These are phyloP conservation scores for Myotis daubentonii DNA, from an alignment of 2,797 vertebrate genomes.

Conservation along the genomic window DNA sequence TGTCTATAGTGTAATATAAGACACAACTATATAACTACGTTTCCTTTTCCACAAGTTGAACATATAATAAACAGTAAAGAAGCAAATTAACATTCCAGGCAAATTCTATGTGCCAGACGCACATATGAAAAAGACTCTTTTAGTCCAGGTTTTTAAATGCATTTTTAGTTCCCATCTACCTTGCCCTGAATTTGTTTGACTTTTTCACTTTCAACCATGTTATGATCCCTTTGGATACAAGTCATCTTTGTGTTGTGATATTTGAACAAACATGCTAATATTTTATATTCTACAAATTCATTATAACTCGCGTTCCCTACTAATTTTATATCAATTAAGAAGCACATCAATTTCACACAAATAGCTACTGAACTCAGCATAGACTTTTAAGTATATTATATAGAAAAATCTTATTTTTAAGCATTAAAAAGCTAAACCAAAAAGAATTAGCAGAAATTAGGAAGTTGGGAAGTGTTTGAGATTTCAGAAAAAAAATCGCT, in stretches of 20 bases:
- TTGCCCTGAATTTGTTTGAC: background rate
- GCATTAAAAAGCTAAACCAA: background rate
- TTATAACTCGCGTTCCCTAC: background rate
- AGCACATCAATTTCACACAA: background rate
- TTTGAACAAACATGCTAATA: background rate
- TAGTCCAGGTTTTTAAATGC: background rate
- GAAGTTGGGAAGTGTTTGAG: background rate
- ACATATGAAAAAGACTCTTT: background rate
- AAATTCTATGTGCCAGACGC: background rate
- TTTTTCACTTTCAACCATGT: background rate
- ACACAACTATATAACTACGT: background rate
- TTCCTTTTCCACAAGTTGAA: background rate
- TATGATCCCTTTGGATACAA: background rate
- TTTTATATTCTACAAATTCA: background rate
- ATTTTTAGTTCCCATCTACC: background rate
- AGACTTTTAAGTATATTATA: background rate
- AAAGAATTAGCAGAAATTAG: slow-evolving; percentile 6
- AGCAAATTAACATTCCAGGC: background rate
- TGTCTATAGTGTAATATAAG: background rate
- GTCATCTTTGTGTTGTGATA: background rate
- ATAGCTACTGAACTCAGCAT: background rate
- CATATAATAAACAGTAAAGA: background rate
- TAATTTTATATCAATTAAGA: slow-evolving; percentile 1
- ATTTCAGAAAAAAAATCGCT: background rate
- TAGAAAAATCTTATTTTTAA: background rate